Conservation (phyloP, 2,888 invertebrate species). For the Mesorhabditis sp. region DNA sequence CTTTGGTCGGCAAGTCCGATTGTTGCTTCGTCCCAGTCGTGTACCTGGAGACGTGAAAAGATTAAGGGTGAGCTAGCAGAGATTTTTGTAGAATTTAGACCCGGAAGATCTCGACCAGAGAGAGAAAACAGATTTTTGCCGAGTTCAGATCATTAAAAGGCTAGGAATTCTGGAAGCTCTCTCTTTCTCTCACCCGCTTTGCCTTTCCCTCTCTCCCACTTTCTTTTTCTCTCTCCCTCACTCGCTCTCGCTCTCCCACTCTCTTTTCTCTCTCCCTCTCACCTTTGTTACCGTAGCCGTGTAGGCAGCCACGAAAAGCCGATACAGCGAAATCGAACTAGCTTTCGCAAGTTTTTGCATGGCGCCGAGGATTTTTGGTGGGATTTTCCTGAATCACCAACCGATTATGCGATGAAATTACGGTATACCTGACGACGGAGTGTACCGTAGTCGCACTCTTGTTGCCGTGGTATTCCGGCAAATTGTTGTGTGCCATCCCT, state of each 20-base stretch:
- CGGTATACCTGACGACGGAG: too few species aligned
- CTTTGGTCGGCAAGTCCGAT: neutral
- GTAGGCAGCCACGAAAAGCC: neutral
- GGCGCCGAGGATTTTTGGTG: neutral
- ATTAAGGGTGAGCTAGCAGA: too few species aligned
- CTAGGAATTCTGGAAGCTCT: neutral
- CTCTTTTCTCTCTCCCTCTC: neutral
- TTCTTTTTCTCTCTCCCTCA: neutral
- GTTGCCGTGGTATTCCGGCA: neutral
- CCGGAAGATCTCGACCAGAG: too few species aligned
- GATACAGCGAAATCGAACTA: neutral
- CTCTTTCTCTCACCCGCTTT: neutral
- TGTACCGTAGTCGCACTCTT: too few species aligned
- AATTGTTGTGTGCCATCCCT: neutral
- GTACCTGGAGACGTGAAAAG: neutral
- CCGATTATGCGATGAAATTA: too few species aligned
- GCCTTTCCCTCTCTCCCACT: neutral
- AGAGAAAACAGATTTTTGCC: neutral
- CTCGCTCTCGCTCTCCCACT: neutral
- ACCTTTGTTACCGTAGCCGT: neutral
- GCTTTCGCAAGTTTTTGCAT: neutral
- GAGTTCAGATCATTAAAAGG: neutral
- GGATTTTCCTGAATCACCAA: neutral
- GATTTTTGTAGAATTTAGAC: too few species aligned
- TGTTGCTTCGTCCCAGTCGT: slow-evolving; percentile 4